These are phyloP conservation scores for Cyphotilapia sp. DNA, from an alignment of 2,113 vertebrate genomes.

Conservation along the genomic window DNA sequence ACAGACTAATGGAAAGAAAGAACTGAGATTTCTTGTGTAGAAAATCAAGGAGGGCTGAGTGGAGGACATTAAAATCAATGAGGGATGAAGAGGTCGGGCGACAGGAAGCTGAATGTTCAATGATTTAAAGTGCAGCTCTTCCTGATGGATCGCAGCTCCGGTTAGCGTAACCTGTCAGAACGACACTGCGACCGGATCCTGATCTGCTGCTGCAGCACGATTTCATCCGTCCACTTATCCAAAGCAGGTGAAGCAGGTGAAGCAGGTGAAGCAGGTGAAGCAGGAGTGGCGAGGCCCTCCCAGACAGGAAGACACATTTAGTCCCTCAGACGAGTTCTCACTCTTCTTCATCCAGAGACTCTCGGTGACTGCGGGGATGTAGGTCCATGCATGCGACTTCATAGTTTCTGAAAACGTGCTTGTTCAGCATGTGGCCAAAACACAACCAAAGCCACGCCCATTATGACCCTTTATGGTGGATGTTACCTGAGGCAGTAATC, in stretches of 20 bases:
- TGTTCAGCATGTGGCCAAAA: background rate
- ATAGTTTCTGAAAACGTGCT: background rate
- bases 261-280: fast-evolving
- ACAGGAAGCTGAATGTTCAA: background rate
- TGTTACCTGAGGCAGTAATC: background rate
- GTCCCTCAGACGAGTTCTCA: background rate
- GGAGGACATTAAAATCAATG: fast-evolving
- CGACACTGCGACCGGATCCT: background rate
- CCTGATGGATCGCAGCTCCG: background rate
- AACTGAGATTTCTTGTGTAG: background rate
- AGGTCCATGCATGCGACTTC: background rate
- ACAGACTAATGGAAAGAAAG: background rate
- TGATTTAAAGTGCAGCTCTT: background rate
- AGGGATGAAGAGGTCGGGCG: no score
- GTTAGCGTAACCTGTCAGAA: background rate
- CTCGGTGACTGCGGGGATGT: background rate
- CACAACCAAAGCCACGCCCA: background rate
- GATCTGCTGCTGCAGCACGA: background rate
- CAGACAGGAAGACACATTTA: fast-evolving
- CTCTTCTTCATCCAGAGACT: background rate
- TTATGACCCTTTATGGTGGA: background rate
- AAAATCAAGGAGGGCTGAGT: background rate
- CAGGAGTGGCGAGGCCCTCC: background rate
- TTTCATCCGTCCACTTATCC: background rate
- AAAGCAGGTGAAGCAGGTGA: fast-evolving